Evolutionary conservation across 92 coral and sea anemone genomes (phyloP).

Genomic region (Micromussa lordhowensis): DNA sequence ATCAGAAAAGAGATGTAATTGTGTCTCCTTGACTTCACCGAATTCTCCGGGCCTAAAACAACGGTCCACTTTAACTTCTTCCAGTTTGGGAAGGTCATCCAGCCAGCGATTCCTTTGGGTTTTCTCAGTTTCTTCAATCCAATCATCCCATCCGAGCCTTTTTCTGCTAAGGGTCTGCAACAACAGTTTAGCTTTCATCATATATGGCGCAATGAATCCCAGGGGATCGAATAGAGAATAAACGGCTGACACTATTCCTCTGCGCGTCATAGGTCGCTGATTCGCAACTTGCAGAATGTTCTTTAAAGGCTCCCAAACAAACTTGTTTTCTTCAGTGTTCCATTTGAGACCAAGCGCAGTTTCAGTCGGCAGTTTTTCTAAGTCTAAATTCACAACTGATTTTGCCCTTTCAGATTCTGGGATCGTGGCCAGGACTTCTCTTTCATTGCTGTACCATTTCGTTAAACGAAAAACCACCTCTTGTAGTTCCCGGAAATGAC

Average conservation of each 20-base stretch:
- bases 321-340: constrained; percentile 23
- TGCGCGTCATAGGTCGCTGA: too few species aligned
- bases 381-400: constrained; percentile 61
- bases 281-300: not conserved
- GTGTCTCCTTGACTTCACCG: too few species aligned
- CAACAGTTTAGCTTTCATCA: constrained; percentile 60
- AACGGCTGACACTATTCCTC: too few species aligned
- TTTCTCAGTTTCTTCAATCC: too few species aligned
- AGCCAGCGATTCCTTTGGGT: too few species aligned
- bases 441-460: constrained; percentile 62
- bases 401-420: constrained; percentile 54
- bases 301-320: constrained; percentile 8
- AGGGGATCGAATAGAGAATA: constrained; percentile 55
- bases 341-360: constrained; percentile 35
- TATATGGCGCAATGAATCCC: constrained; percentile 49
- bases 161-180: not conserved
- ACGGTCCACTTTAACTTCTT: too few species aligned
- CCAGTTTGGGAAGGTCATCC: too few species aligned
- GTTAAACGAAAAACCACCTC: too few species aligned
- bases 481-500: constrained; percentile 48
- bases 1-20: too few species aligned
- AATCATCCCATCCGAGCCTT: not conserved
- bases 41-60: too few species aligned
- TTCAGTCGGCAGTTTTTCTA: constrained; percentile 43
- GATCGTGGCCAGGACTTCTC: constrained; percentile 52